Conservation (phyloP, 1,140 invertebrate species). For the Temnothorax curvispinosus region DNA sequence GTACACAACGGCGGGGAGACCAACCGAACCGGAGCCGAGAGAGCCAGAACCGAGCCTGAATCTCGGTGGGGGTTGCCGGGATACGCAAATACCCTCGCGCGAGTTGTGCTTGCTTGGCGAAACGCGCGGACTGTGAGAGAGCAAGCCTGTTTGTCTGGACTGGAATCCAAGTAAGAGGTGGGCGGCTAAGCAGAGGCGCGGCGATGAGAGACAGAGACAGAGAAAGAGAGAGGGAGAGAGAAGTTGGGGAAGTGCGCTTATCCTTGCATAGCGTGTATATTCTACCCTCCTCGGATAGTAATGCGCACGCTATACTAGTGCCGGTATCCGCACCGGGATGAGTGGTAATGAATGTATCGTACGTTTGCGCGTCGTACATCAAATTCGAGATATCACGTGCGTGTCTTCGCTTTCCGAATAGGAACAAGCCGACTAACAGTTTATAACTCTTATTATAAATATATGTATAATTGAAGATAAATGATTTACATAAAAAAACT, state of each 20-base stretch:
- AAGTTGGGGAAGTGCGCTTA: conserved; percentile 44
- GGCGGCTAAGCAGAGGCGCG: background rate
- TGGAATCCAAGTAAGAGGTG: conserved; percentile 67
- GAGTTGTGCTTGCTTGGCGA: conserved; percentile 71
- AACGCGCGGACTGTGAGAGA: conserved; percentile 58
- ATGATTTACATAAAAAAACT: background rate
- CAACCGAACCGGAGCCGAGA: conserved; percentile 44
- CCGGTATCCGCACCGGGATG: conserved; percentile 1
- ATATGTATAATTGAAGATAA: background rate
- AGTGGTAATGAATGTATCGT: conserved; percentile 52
- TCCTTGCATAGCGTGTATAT: conserved; percentile 32
- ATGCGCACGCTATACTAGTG: background rate
- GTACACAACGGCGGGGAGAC: conserved; percentile 58
- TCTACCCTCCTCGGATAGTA: conserved; percentile 8
- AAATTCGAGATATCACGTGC: conserved; percentile 44
- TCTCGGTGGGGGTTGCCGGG: conserved; percentile 54
- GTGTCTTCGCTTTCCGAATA: background rate
- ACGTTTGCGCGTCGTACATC: conserved; percentile 4
- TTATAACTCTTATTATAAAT: too few relatives aligned
- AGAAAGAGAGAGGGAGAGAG: background rate
- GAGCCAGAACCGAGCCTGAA: conserved; percentile 25
- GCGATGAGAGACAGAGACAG: background rate
- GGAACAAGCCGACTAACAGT: too few relatives aligned
- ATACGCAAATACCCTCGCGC: conserved; percentile 68
- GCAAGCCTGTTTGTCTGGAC: conserved; percentile 73